Evolutionary conservation across 2,113 vertebrate genomes (phyloP), one percentile per base, ranked within the genome.

Genomic region (Mormoops blainvillei): DNA sequence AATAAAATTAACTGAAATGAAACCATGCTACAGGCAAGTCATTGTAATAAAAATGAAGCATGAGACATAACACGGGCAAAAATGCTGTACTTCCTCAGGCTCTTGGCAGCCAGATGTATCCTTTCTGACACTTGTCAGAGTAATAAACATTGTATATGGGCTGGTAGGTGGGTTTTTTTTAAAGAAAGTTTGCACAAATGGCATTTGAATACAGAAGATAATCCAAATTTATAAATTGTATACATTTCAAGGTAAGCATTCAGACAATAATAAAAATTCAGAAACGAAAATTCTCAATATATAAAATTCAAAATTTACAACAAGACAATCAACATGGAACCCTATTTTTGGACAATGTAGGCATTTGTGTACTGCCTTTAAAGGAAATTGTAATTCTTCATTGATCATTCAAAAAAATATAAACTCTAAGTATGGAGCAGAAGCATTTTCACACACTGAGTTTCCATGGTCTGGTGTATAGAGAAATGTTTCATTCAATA

Each of bases 401-500:
- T 58, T 90, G 91, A 96, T 94, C 96, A 61, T 33, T 88, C 36
- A 96, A 97, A 94, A 63, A 63, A 96, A 86, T 94, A 91, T 56
- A 99, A 98, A 98, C 98, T 98, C 98, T 98, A 98, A 98, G 98
- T 98, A 98, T 86, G 94, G 95, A 98, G 97, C 98, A 99, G 98
- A 99, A 99, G 98, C 98, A 98, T 98, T 98, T 99, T 98, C 98
- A 98, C 98, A 99, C 98, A 98, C 98, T 98, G 98, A 97, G 97
- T 97, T 98, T 96, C 98, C 97, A 96, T 94, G 73, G 86, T 96
- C 97, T 97, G 98, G 98, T 99, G 96, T 99, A 98, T 98, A 98
- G 98, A 98, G 98, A 99, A 99, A 97, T 98, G 98, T 98, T 99
- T 98, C 98, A 98, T 98, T 98, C 96, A 97, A 98, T 98, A 98